Conservation (phyloP, 1,140 invertebrate species). For the Bombus ignitus region DNA sequence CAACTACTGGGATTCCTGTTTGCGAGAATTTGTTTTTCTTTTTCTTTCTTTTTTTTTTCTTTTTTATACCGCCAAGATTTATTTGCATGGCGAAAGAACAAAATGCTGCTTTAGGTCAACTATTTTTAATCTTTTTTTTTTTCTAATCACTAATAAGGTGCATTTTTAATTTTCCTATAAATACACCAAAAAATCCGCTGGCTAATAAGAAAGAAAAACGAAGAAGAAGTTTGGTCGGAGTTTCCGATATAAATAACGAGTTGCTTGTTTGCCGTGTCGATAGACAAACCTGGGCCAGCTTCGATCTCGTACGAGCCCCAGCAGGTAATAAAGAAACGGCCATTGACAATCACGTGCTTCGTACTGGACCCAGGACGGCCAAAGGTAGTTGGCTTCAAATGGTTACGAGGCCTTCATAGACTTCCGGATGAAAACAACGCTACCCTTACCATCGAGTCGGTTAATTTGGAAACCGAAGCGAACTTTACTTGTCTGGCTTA, state of each 20-base stretch:
- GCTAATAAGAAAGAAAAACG: not conserved
- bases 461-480: conserved; percentile 90
- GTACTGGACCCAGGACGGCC: conserved; percentile 92
- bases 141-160: no score
- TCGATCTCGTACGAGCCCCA: conserved; percentile 88
- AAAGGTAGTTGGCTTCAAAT: conserved; percentile 88
- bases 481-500: conserved; percentile 94
- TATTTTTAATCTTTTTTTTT: not conserved
- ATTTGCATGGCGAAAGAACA: not conserved
- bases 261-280: not conserved
- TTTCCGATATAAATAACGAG: not conserved
- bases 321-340: conserved; percentile 90
- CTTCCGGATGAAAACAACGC: conserved; percentile 88
- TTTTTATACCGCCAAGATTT: not conserved
- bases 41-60: no score
- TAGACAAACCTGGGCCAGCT: conserved; percentile 90
- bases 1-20: not conserved
- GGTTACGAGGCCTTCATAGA: conserved; percentile 89
- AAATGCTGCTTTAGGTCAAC: not conserved
- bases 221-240: no score
- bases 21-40: not conserved
- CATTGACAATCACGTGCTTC: conserved; percentile 90
- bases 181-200: no score
- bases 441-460: conserved; percentile 90
- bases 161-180: no score